Evolutionary conservation across 2,113 vertebrate genomes (phyloP), one percentile per base, ranked within the genome.

Genomic region (Aegithalos caudatus): DNA sequence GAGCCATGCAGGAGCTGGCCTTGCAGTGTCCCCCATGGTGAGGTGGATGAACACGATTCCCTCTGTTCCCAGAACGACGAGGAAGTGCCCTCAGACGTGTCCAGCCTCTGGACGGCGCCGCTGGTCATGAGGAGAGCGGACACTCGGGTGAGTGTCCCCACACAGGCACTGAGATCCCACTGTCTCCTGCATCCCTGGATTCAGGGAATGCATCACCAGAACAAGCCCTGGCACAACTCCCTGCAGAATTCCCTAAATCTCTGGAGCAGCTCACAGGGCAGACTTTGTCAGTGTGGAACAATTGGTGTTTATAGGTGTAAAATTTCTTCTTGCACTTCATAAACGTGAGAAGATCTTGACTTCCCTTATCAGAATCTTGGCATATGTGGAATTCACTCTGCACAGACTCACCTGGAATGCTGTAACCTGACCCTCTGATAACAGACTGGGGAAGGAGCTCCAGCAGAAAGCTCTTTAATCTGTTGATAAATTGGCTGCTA

Each of bases 51-150:
- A 28, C 69, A 13, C 5, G 19, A 28, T 72, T 79, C 50, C 20
- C 60, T 67, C 85, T 48, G 73, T 31, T 11, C 20, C 17, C 95
- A 99, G 99, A 98, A 97, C 2, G 96, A 98, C 2, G 98, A 97
- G 44, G 98, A 98, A 84, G 64, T 98, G 94, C 98, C 99, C 0
- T 96, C 96, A 0, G 98, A 99, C 13, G 98, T 99, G 98, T 98
- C 98, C 12, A 99, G 98, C 37, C 97, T 99, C 84, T 99, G 99
- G 97, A 99, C 98, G 0, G 99, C 99, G 3, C 99, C 99, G 0
- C 98, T 99, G 19, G 98, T 99, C 92, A 98, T 97, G 94, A 98
- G 95, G 86, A 97, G 61, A 38, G 42, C 28, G 0, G 86, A 95
- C 21, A 93, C 4, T 29, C 21, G 97, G 37, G 98, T 98, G 80